A percentile compares a stretch with the other conserved stretches of the same genome.
Conservation (phyloP, 2,113 vertebrate genomes). For the Peromyscus leucopus region DNA sequence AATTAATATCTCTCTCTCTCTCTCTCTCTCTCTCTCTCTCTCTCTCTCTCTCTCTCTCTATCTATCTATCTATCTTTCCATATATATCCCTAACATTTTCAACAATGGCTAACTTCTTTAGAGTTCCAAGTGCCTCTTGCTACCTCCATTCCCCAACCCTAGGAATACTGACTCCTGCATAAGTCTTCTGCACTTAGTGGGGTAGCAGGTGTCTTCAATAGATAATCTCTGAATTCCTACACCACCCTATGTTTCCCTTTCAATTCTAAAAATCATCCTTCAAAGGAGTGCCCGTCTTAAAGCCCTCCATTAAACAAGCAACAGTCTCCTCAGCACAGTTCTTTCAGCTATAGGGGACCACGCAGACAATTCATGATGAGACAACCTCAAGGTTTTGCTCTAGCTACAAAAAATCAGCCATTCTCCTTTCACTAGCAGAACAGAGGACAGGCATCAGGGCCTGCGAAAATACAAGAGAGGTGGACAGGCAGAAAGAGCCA, state of each 20-base stretch:
- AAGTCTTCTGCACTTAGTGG: not conserved
- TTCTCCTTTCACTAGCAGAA: not conserved
- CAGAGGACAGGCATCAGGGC: not conserved
- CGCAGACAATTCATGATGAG: not conserved
- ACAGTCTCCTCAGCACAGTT: not conserved
- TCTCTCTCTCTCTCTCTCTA: fast-evolving
- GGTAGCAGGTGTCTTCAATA: not conserved
- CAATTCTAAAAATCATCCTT: constrained; percentile 29
- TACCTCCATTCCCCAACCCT: not conserved
- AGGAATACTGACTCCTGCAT: not conserved
- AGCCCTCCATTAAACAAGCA: not conserved
- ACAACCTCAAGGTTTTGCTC: not conserved
- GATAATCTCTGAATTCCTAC: not conserved
- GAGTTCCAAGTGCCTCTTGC: not conserved
- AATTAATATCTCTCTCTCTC: not conserved
- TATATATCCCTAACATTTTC: not conserved
- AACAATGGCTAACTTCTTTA: not conserved
- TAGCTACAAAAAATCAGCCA: not conserved
- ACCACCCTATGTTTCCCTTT: not conserved
- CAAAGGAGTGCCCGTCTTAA: not conserved
- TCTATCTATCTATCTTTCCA: not conserved
- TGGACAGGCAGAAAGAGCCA: not conserved
- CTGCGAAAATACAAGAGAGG: not conserved
- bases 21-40: not conserved
- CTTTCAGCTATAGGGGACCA: not conserved